Conservation (phyloP, 2,113 vertebrate species). For the Pollachius pollachius region DNA sequence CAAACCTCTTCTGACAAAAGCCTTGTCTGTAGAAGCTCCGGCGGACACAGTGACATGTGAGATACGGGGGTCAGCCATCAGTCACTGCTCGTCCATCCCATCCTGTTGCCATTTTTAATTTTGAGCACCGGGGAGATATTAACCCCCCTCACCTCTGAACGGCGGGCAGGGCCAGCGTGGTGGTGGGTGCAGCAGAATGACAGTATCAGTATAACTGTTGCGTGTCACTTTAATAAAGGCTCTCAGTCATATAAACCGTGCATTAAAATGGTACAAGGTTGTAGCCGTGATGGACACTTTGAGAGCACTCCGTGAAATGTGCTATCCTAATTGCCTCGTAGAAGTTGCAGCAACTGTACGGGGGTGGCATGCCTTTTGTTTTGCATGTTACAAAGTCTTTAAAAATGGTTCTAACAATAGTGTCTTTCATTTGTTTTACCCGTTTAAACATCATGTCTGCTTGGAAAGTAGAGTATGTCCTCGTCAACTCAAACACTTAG, state of each 20-base stretch:
- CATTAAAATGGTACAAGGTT: slow-evolving; percentile 53
- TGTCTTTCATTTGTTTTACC: neutral
- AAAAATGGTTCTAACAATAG: neutral
- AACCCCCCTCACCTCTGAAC: slow-evolving; percentile 64
- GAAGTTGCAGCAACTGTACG: slow-evolving; percentile 31
- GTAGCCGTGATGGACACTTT: slow-evolving; percentile 38
- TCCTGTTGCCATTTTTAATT: slow-evolving; percentile 67
- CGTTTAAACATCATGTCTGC: no score
- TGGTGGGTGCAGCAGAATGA: slow-evolving; percentile 56
- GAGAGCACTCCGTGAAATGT: slow-evolving; percentile 57
- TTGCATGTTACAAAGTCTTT: neutral
- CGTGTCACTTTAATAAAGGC: slow-evolving; percentile 71
- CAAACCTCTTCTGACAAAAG: slow-evolving; percentile 67
- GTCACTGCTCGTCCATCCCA: slow-evolving; percentile 68
- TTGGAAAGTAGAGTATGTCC: no score
- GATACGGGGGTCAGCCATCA: slow-evolving; percentile 72
- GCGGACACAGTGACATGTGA: slow-evolving; percentile 67
- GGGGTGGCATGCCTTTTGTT: slow-evolving; percentile 19
- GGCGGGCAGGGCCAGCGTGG: slow-evolving; percentile 46
- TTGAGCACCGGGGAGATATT: slow-evolving; percentile 63
- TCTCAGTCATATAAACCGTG: slow-evolving; percentile 62
- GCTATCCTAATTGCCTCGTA: slow-evolving; percentile 23
- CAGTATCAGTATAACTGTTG: slow-evolving; percentile 67
- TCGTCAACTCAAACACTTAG: no score
- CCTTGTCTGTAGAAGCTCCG: slow-evolving; percentile 54